Evolutionary conservation across 2,797 vertebrate genomes (phyloP).

Genomic region (Columba guinea): DNA sequence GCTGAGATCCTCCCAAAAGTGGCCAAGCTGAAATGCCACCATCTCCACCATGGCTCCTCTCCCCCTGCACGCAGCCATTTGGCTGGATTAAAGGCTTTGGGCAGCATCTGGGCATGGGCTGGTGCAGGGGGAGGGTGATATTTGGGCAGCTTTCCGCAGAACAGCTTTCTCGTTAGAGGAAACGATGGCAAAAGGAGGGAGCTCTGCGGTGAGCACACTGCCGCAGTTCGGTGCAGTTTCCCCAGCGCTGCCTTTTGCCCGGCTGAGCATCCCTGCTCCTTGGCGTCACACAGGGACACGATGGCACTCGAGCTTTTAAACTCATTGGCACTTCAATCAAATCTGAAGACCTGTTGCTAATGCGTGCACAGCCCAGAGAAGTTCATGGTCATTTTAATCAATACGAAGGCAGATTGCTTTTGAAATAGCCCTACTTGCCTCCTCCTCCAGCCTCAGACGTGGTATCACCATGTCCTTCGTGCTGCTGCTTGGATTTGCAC

Average conservation of each 20-base stretch:
- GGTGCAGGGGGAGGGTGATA: background rate
- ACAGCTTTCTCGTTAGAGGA: background rate
- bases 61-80: background rate
- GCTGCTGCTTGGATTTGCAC: background rate
- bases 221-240: background rate
- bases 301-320: background rate
- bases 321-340: background rate
- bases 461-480: background rate
- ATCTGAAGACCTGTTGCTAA: background rate
- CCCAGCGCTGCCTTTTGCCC: background rate
- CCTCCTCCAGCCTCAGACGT: background rate
- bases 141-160: background rate
- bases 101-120: background rate
- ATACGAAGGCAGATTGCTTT: background rate
- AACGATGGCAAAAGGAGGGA: background rate
- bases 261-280: background rate
- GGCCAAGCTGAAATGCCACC: background rate
- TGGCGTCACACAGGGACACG: accelerated
- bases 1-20: background rate
- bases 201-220: accelerated
- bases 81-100: background rate
- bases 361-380: background rate
- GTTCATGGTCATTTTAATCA: background rate
- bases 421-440: background rate
- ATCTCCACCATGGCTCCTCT: background rate